Evolutionary conservation across 2,113 vertebrate genomes (phyloP), one percentile per base, ranked within the genome.

Genomic region (Corythornis vintsioides): DNA sequence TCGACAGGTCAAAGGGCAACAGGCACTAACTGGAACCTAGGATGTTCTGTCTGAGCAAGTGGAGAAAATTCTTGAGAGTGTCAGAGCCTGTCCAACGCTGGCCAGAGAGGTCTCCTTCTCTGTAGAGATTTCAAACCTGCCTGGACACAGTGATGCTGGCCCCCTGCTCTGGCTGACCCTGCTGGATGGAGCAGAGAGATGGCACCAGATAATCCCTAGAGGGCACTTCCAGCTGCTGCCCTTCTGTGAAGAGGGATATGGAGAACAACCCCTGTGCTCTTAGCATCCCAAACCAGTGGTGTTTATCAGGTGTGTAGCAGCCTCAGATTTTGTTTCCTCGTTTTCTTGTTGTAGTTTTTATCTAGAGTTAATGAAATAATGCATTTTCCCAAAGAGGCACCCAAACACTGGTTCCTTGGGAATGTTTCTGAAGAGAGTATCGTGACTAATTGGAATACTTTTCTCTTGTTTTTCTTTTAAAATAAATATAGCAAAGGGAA

Each of bases 231-330:
- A 56, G 31, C 24, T 16, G 17, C 17, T 31, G 24, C 16, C 8
- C 15, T n/a, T 31, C 20, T 59, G 31, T 20, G 18, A 33, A 35
- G 40, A 19, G 15, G 0, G 7, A 0, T 1, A 0, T 4, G 10
- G 2, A 13, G 17, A 61, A 1, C 0, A 0, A 1, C 3, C 4
- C 8, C 7, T 8, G 20, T 6, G 10, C 8, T 1, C 8, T 57
- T 6, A 2, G 29, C 1, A 0, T 4, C 2, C 7, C 0, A 12
- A 2, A 21, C 1, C 10, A 2, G 15, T 1, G 15, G 11, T 6
- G 0, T 19, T 13, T 6, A 11, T 2, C 7, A 19, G 26, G 14
- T 2, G 1, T 5, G 26, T 3, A 18, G 45, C 1, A 4, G 13
- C 19, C 50, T 52, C 24, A 14, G 38, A 0, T 38, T 20, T 33